phyloP scores from a whole-genome alignment of 2,797 vertebrate genomes.

The Lagorchestes hirsutus region DNA sequence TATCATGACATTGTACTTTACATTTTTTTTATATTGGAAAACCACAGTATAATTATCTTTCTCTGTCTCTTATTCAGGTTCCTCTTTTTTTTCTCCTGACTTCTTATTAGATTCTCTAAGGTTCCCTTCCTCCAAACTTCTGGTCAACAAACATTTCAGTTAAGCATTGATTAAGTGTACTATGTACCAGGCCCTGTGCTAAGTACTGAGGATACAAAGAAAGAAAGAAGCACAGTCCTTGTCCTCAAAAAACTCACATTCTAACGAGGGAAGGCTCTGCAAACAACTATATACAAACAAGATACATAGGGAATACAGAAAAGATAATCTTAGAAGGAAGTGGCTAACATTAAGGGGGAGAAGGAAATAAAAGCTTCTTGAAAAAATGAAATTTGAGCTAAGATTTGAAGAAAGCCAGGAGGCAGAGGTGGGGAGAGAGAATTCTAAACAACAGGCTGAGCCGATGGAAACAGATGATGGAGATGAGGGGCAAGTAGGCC shows the following conservation, averaged over 20 bases:
- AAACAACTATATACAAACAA: not conserved
- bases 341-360: not conserved
- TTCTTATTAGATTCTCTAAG: not conserved
- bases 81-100: not conserved
- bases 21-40: rapidly evolving
- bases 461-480: not conserved
- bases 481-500: not conserved
- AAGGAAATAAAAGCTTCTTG: too few species aligned
- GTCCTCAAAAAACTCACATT: not conserved
- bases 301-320: not conserved
- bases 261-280: not conserved
- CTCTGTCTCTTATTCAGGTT: not conserved
- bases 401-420: not conserved
- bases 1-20: not conserved
- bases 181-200: not conserved
- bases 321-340: not conserved
- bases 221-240: not conserved
- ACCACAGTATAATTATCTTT: not conserved
- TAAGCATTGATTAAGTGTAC: not conserved
- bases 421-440: not conserved
- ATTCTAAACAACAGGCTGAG: not conserved
- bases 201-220: not conserved
- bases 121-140: not conserved
- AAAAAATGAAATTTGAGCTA: not conserved
- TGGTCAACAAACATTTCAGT: not conserved